Conservation (phyloP, 2,113 vertebrate species). For the Pagrus major region DNA sequence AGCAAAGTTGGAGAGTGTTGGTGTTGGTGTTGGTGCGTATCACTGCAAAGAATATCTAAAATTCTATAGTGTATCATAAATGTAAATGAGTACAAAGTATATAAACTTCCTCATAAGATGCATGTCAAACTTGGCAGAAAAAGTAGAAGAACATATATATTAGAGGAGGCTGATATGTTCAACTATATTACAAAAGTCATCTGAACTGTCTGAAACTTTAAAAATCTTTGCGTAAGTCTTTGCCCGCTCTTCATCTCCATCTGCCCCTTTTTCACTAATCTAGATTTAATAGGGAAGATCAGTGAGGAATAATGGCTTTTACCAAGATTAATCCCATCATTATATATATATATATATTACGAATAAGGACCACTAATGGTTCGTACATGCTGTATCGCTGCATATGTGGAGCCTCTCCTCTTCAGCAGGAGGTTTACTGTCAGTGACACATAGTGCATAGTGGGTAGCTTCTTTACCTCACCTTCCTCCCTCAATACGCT, state of each 20-base stretch:
- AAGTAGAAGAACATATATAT: too few relatives aligned
- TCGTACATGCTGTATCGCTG: neutral
- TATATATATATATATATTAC: conserved; percentile 22
- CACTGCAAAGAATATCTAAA: too few relatives aligned
- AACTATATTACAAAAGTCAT: too few relatives aligned
- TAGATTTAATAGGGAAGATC: conserved; percentile 35
- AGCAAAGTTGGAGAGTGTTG: too few relatives aligned
- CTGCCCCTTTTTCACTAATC: neutral
- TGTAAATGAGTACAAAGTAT: too few relatives aligned
- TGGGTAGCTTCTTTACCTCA: conserved; percentile 16
- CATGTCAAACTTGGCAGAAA: too few relatives aligned
- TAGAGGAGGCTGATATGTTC: too few relatives aligned
- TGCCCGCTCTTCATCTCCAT: neutral
- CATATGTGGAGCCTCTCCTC: neutral
- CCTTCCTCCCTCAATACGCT: conserved; percentile 1
- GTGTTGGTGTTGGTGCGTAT: too few relatives aligned
- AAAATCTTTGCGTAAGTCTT: neutral
- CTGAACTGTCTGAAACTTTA: too few relatives aligned
- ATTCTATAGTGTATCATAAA: too few relatives aligned
- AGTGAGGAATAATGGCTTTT: conserved; percentile 22
- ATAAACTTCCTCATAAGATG: too few relatives aligned
- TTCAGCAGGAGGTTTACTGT: conserved; percentile 39
- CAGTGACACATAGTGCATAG: conserved; percentile 16
- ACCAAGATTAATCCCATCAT: conserved; percentile 24
- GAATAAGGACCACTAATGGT: conserved; percentile 19